Evolutionary conservation across 2,113 vertebrate genomes (phyloP).

Genomic region (Nibea coibor): DNA sequence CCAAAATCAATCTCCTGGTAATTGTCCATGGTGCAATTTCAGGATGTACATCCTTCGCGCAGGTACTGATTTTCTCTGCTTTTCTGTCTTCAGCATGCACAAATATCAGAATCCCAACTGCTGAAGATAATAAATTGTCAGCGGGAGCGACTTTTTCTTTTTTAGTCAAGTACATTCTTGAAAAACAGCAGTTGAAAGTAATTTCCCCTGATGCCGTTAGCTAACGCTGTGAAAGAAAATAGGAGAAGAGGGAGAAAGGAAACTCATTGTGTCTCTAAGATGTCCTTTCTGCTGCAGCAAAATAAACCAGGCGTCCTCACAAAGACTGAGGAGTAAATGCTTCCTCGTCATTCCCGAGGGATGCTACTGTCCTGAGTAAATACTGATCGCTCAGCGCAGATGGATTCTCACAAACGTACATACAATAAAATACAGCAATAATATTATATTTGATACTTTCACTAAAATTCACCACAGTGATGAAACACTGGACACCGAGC

Average conservation of each 20-base stretch:
- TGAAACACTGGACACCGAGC: too few species aligned
- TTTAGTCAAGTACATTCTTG: background rate
- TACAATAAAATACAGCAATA: background rate
- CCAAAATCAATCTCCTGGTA: background rate
- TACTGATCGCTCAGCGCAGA: background rate
- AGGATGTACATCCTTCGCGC: background rate
- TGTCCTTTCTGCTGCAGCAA: background rate
- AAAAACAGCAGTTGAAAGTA: slow-evolving; percentile 11
- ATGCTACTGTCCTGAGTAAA: background rate
- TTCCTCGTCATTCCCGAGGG: background rate
- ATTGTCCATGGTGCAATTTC: background rate
- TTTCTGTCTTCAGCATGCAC: background rate
- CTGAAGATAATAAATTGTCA: slow-evolving; percentile 7
- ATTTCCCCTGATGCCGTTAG: slow-evolving; percentile 33
- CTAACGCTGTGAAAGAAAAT: slow-evolving; percentile 18
- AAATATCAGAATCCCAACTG: background rate
- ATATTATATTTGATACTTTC: too few species aligned
- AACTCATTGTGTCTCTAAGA: background rate
- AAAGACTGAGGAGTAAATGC: background rate
- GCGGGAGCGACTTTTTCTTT: background rate
- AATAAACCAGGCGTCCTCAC: background rate
- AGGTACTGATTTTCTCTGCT: background rate
- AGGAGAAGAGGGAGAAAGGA: background rate
- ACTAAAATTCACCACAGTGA: too few species aligned
- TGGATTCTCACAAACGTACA: background rate